Evolutionary conservation across 1,140 invertebrate genomes (phyloP).

Genomic region (Microplitis demolitor): DNA sequence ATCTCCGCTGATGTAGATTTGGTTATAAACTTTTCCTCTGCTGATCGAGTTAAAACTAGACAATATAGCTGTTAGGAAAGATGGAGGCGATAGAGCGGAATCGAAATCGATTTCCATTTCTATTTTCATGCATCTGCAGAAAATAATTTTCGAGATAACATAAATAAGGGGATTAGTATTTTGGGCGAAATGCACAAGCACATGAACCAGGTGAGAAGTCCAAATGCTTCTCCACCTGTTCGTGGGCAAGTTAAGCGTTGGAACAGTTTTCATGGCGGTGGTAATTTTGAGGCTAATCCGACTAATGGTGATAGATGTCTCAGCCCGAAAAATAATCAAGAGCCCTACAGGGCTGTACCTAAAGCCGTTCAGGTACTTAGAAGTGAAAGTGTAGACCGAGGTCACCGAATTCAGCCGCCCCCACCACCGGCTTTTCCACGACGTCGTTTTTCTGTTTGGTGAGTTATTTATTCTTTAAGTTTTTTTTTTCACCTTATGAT

Average conservation of each 20-base stretch:
- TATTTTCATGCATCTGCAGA: constrained; percentile 8
- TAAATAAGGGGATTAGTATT: no score
- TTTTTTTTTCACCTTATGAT: not conserved
- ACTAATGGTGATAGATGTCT: constrained; percentile 30
- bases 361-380: constrained; percentile 54
- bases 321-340: constrained; percentile 32
- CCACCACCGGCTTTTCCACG: constrained; percentile 58
- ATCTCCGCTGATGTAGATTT: not conserved
- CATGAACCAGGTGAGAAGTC: constrained; percentile 49
- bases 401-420: constrained; percentile 49
- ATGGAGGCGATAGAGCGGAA: not conserved
- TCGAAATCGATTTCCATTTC: constrained; percentile 9
- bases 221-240: constrained; percentile 33
- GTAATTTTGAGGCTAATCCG: constrained; percentile 41
- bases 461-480: constrained; percentile 38
- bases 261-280: constrained; percentile 63
- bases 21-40: no score
- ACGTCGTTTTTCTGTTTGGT: constrained; percentile 64
- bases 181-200: constrained; percentile 52
- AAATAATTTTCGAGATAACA: no score
- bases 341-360: constrained; percentile 53
- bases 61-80: not conserved
- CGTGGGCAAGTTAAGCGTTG: constrained; percentile 62
- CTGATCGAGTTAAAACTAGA: no score
- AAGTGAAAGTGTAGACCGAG: constrained; percentile 56